Conservation (phyloP, 23 tunicate species). For the Styela clava region DNA sequence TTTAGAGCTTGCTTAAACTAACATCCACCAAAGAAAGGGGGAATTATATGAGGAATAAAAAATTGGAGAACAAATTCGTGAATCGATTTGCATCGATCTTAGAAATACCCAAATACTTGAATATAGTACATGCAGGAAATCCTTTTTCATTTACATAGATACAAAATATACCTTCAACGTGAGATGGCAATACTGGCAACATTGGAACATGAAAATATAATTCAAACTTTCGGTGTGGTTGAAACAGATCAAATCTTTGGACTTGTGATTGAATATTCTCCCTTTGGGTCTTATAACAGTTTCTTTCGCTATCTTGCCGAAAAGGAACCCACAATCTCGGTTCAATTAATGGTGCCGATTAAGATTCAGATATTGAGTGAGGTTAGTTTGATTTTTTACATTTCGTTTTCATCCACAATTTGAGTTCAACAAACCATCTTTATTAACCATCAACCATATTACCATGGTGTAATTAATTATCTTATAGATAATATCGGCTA, state of each 20-base stretch:
- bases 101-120: too few species aligned
- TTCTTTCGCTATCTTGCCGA: neutral
- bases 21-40: too few species aligned
- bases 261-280: neutral
- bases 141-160: neutral
- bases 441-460: too few species aligned
- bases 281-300: neutral
- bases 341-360: neutral
- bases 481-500: neutral
- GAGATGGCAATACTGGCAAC: neutral
- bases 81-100: too few species aligned
- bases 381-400: too few species aligned
- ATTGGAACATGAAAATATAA: neutral
- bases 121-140: too few species aligned
- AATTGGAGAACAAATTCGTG: too few species aligned
- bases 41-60: too few species aligned
- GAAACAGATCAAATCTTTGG: neutral
- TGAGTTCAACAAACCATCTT: too few species aligned
- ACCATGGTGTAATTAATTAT: too few species aligned
- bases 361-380: neutral
- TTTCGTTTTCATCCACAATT: too few species aligned
- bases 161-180: neutral
- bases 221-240: neutral
- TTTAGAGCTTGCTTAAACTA: too few species aligned
- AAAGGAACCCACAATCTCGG: neutral